A percentile compares a stretch with the other conserved stretches of the same genome.
These are phyloP conservation scores for Odocoileus virginianus DNA, from an alignment of 2,113 vertebrate species.

Conservation along the genomic window DNA sequence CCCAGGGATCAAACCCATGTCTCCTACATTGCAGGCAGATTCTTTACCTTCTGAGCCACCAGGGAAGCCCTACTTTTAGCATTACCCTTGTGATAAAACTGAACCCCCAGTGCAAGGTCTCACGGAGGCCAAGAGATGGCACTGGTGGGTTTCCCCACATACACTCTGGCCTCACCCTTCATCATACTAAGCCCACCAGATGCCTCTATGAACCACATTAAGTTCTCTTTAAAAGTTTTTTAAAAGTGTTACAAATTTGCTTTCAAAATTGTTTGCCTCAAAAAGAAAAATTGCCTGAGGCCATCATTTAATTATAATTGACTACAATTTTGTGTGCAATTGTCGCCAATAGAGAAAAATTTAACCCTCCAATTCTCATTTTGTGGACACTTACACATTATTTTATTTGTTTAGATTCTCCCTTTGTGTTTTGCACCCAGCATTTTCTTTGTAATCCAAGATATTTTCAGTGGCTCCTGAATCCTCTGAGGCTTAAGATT, in stretches of 20 bases:
- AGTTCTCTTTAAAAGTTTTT: background rate
- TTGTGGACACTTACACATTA: background rate
- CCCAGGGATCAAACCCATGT: background rate
- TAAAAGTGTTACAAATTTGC: background rate
- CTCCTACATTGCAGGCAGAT: background rate
- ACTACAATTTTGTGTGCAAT: background rate
- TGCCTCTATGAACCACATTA: background rate
- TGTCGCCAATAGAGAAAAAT: background rate
- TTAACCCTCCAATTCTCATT: background rate
- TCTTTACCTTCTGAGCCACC: background rate
- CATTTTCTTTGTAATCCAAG: background rate
- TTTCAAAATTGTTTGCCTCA: background rate
- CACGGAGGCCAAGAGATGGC: background rate
- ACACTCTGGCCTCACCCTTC: too few species aligned
- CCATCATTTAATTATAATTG: background rate
- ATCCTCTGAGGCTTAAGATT: background rate
- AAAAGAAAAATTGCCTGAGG: background rate
- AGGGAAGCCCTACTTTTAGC: background rate
- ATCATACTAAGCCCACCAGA: background rate
- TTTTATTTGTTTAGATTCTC: background rate
- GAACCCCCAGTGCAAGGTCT: background rate
- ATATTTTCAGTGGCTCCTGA: background rate
- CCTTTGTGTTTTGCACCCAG: background rate
- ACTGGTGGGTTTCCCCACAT: rapidly evolving
- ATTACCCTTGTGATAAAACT: background rate